Conservation (phyloP, 2,113 vertebrate genomes). For the Hemiprocne comata region DNA sequence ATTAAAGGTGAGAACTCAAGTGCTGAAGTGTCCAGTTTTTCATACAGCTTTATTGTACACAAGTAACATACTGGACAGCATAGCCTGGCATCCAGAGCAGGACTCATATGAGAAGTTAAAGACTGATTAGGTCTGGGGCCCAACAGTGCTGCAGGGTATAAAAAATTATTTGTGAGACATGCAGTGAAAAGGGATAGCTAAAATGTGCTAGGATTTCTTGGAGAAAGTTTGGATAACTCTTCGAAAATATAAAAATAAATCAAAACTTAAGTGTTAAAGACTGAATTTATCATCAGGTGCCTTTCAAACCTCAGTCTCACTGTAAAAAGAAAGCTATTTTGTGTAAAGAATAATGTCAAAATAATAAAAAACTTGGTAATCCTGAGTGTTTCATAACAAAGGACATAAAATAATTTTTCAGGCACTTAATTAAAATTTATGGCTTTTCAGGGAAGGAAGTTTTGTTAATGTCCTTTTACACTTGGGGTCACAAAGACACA, state of each 20-base stretch:
- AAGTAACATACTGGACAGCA: neutral
- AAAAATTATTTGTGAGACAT: neutral
- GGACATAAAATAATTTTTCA: neutral
- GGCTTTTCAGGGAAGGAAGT: neutral
- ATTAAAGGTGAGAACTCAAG: neutral
- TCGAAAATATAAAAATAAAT: neutral
- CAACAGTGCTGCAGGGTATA: neutral
- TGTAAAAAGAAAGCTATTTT: neutral
- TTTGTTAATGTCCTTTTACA: neutral
- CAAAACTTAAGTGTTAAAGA: neutral
- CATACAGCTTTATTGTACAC: neutral
- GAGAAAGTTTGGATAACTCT: neutral
- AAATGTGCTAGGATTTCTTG: neutral
- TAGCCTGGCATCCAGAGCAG: neutral
- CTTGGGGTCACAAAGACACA: neutral
- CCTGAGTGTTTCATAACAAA: neutral
- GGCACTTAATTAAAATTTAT: neutral
- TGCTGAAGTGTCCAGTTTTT: neutral
- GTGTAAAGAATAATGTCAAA: neutral
- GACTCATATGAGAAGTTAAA: neutral
- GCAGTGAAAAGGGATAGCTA: neutral
- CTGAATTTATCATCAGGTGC: neutral
- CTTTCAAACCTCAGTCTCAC: neutral
- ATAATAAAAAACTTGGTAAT: neutral
- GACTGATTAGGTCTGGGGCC: neutral